These are phyloP conservation scores for Mastomys natalensis DNA, from an alignment of 2,113 vertebrate genomes.

Conservation along the genomic window DNA sequence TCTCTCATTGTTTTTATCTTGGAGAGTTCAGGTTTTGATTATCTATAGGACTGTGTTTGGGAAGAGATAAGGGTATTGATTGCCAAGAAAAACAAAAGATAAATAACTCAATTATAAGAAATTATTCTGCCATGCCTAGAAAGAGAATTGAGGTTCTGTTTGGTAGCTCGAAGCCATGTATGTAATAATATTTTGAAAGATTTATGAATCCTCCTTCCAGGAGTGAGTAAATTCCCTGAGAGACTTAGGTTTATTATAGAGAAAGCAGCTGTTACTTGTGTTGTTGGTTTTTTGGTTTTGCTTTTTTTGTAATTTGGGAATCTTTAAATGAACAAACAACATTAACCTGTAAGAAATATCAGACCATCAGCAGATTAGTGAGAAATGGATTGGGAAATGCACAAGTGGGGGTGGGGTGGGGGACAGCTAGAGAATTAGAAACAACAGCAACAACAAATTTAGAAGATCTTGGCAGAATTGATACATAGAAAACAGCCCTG, in stretches of 20 bases:
- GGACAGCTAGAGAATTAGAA: not conserved
- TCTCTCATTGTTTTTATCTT: conserved; percentile 25
- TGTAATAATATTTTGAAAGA: conserved; percentile 57
- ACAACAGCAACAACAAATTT: not conserved
- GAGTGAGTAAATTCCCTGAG: conserved; percentile 29
- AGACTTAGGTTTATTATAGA: conserved; percentile 34
- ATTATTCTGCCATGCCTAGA: conserved; percentile 16
- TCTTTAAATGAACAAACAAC: not conserved
- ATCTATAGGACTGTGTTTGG: not conserved
- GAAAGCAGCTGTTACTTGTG: conserved; percentile 37
- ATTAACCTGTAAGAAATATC: not conserved
- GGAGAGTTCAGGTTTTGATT: not conserved
- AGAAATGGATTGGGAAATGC: not conserved
- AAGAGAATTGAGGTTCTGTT: conserved; percentile 50
- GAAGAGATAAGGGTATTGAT: not conserved
- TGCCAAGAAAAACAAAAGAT: conserved; percentile 19
- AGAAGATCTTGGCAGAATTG: not conserved
- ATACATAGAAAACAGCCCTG: not conserved
- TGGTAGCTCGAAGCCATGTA: conserved; percentile 23
- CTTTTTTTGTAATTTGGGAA: not conserved
- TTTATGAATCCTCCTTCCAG: conserved; percentile 32
- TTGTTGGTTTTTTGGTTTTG: not conserved
- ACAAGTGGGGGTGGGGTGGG: not conserved
- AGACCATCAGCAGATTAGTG: not conserved
- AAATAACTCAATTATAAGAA: conserved; percentile 55